Percentiles rank a stretch among this genome's conserved stretches.
phyloP scores from a whole-genome alignment of 2,888 invertebrate genomes.

The Agelastica alni region DNA sequence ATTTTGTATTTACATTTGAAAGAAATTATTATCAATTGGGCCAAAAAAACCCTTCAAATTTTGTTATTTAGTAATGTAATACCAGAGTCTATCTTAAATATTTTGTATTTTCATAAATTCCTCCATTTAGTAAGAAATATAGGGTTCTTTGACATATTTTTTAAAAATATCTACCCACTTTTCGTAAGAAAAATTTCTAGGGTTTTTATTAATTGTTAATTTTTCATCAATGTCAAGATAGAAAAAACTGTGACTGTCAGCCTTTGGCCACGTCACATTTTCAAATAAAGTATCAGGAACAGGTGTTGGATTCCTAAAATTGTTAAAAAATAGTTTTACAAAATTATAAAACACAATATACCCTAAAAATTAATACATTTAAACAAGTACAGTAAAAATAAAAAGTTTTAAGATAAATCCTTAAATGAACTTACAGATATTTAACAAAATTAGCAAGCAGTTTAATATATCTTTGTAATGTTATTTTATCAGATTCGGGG shows the following conservation, averaged over 20 bases:
- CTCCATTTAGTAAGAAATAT: no score
- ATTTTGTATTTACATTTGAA: no score
- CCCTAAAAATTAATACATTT: no score
- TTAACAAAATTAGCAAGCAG: conserved; percentile 32
- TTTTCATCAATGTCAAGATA: conserved; percentile 26
- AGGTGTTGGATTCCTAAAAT: conserved; percentile 31
- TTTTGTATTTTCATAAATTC: no score
- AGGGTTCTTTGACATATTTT: conserved; percentile 15
- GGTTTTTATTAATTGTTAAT: conserved; percentile 21
- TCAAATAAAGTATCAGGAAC: conserved; percentile 14
- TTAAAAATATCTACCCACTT: conserved; percentile 29
- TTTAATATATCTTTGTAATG: conserved; percentile 24
- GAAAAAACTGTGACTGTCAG: conserved; percentile 6
- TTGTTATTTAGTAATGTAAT: no score
- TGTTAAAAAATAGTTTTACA: background rate
- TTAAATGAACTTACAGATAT: conserved; percentile 32
- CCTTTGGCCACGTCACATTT: conserved; percentile 25
- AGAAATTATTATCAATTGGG: no score
- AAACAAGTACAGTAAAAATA: background rate
- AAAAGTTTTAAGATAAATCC: no score
- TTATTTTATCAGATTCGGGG: conserved; percentile 19
- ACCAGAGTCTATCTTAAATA: no score
- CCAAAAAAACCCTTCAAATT: no score
- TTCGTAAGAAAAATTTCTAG: conserved; percentile 25
- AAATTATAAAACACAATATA: no score